phyloP scores from a whole-genome alignment of 2,113 vertebrate species.

The Onychostruthus taczanowskii region DNA sequence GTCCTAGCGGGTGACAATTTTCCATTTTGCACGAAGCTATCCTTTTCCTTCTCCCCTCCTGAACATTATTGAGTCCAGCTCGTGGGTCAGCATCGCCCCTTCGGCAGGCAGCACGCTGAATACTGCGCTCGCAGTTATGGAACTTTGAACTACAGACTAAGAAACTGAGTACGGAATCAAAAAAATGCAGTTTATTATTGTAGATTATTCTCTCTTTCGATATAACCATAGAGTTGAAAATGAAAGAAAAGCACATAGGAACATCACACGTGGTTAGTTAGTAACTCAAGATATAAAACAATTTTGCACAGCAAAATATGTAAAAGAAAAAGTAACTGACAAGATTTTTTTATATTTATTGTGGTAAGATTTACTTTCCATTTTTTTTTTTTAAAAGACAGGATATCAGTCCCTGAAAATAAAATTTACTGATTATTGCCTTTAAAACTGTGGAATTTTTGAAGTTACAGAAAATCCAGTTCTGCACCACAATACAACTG shows the following conservation, averaged over 20 bases:
- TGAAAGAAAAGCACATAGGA: slow-evolving; percentile 94
- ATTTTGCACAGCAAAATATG: slow-evolving; percentile 99
- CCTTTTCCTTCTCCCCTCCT: not conserved
- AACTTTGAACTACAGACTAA: slow-evolving; percentile 75
- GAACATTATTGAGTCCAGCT: not conserved
- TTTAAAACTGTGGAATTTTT: slow-evolving; percentile 91
- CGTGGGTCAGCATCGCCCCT: not conserved
- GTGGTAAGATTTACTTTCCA: slow-evolving; percentile 90
- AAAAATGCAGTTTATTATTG: slow-evolving; percentile 87
- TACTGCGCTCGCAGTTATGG: not conserved
- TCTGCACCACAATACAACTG: slow-evolving; percentile 88
- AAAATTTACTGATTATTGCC: slow-evolving; percentile 98
- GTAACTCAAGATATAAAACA: slow-evolving; percentile 93
- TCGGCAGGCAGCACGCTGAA: not conserved
- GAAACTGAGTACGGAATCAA: slow-evolving; percentile 80
- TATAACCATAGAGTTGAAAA: slow-evolving; percentile 88
- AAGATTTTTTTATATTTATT: slow-evolving; percentile 91
- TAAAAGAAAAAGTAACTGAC: slow-evolving; percentile 92
- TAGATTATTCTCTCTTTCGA: slow-evolving; percentile 85
- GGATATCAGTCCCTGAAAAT: slow-evolving; percentile 97
- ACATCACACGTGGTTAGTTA: slow-evolving; percentile 98
- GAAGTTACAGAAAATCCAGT: slow-evolving; percentile 89
- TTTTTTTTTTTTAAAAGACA: slow-evolving; percentile 91
- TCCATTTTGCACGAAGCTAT: not conserved
- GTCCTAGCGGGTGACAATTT: not conserved